Base-by-base conservation (phyloP, 2,113 vertebrate genomes). In the Lophochroa leadbeateri region DNA sequence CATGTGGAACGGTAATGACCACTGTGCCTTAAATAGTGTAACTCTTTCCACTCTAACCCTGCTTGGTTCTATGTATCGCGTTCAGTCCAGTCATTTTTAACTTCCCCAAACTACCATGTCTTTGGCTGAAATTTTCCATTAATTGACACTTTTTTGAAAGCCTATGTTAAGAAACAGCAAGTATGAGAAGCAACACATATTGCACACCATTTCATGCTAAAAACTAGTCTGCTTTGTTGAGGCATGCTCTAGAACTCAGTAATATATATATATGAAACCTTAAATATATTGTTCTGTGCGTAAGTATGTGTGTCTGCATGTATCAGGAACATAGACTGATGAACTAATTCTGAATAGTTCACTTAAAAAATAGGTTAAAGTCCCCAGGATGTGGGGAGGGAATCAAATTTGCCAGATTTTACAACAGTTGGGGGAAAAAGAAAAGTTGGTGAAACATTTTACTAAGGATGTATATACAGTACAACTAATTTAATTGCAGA, bases 1-100 rank as follows among this genome's bases (percentile, higher is more conserved):
- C 80, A 89, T 93, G 35, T 91, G 83, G 83, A 96, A 65, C 69
- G 53, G 88, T 90, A 94, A 92, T 79, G 77, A 91, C 82, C 96
- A 95, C 86, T 82, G 53, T 79, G 82, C 77, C 61, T 88, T 92
- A 86, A 93, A 86, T 11, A 88, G 72, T 52, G 72, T 92, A 93
- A 95, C 93, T 96, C 95, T 92, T 94, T 94, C 88, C 94, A 82
- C 57, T 75, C 88, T 93, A 86, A 89, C 33, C 24, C 68, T 63
- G 44, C 52, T 93, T 4, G 4, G 41, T 65, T 78, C 80, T 75
- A 71, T 0, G 0, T 2, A 57, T 44, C 1, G 1, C 1, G 0
- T 49, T 82, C 82, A 79, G 65, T 46, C 57, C 82, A 82, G 65
- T 49, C 52, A 44, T 78, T 92, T 91, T 78, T 69, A 86, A 78